Conservation (phyloP, 2,113 vertebrate genomes). For the Leptocoma aspasia region DNA sequence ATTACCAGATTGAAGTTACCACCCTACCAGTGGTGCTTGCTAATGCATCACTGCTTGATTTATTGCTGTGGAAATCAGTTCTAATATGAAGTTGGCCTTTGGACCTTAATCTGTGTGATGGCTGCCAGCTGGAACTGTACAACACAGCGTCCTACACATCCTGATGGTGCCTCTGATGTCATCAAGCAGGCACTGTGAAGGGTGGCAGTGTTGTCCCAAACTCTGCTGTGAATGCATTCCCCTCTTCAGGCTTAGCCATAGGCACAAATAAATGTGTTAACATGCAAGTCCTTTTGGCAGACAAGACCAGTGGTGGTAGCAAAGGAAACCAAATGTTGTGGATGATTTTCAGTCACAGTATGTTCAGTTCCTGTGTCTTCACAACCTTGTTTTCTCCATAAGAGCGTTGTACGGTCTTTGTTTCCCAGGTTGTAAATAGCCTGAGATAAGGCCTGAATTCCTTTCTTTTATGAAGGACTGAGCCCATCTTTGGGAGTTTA, state of each 20-base stretch:
- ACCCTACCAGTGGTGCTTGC: background rate
- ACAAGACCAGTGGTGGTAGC: background rate
- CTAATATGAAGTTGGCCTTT: background rate
- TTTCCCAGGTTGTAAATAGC: background rate
- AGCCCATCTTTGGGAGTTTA: background rate
- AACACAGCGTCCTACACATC: rapidly evolving
- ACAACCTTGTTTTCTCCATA: background rate
- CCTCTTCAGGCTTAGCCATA: background rate
- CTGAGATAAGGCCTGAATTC: background rate
- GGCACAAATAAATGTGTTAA: background rate
- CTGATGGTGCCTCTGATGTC: background rate
- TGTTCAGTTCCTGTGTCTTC: background rate
- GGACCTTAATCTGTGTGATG: background rate
- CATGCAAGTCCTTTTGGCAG: background rate
- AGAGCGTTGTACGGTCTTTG: background rate
- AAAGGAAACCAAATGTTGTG: background rate
- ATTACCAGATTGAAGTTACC: background rate
- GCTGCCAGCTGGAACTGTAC: background rate
- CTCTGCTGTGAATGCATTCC: rapidly evolving
- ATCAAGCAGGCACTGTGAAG: background rate
- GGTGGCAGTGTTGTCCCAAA: background rate
- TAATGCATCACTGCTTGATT: background rate
- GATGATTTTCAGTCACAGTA: background rate
- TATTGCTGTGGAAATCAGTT: background rate
- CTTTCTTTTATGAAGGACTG: background rate